phyloP scores from a whole-genome alignment of 2,113 vertebrate species.

The Panurus biarmicus region DNA sequence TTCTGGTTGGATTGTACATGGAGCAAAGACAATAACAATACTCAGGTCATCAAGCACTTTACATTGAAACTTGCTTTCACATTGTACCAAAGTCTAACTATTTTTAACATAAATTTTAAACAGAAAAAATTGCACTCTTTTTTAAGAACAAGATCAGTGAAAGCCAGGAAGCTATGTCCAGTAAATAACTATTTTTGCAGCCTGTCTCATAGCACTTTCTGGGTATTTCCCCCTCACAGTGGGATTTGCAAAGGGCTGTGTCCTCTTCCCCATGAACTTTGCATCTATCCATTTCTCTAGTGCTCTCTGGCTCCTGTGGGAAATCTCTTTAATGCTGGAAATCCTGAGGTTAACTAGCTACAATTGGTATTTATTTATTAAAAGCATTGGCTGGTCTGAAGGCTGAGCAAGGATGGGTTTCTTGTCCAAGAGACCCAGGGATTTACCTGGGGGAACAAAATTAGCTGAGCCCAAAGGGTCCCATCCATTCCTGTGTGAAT shows the following conservation, averaged over 20 bases:
- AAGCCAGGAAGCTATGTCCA: background rate
- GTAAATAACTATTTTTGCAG: background rate
- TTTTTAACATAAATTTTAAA: background rate
- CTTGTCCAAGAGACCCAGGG: background rate
- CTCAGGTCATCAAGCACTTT: background rate
- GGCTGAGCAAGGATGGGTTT: background rate
- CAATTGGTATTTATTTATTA: background rate
- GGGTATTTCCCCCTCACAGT: background rate
- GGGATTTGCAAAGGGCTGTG: background rate
- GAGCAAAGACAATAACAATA: fast-evolving
- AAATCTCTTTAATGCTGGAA: constrained; percentile 7
- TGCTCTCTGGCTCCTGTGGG: background rate
- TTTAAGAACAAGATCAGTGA: background rate
- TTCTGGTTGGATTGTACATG: background rate
- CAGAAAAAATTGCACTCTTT: background rate
- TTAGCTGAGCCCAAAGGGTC: background rate
- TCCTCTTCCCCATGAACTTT: background rate
- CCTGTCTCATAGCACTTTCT: background rate
- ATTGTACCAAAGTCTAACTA: background rate
- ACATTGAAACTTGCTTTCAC: background rate
- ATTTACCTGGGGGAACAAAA: background rate
- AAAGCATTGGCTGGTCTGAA: background rate
- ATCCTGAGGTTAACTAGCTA: background rate
- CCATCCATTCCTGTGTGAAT: background rate
- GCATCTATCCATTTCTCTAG: background rate